Evolutionary conservation across 2,113 vertebrate species (phyloP).

Genomic region (Rana temporaria): DNA sequence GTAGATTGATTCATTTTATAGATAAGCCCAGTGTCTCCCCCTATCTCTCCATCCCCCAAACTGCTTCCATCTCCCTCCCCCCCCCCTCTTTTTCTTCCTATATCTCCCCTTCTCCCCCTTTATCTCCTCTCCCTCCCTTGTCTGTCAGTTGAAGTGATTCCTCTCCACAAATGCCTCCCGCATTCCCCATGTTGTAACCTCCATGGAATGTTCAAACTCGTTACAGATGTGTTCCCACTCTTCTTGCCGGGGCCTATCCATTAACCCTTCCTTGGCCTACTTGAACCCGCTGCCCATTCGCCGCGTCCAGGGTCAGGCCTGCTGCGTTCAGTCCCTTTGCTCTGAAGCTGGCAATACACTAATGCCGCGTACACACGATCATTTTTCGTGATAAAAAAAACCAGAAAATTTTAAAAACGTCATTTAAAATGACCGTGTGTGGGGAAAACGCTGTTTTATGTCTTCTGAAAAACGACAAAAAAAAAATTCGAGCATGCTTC

Average conservation of each 20-base stretch:
- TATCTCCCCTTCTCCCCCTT: conserved; percentile 42
- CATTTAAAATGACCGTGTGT: no score
- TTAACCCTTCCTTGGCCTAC: conserved; percentile 36
- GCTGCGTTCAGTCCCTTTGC: neutral
- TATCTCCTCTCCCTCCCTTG: conserved; percentile 50
- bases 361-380: no score
- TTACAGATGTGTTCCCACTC: conserved; percentile 54
- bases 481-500: no score
- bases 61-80: conserved; percentile 13
- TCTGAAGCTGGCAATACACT: no score
- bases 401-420: no score
- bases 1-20: conserved; percentile 42
- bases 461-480: no score
- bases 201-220: conserved; percentile 52
- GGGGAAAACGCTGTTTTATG: no score
- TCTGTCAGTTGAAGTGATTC: conserved; percentile 52
- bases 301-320: neutral
- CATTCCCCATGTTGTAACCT: conserved; percentile 52
- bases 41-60: conserved; percentile 32
- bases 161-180: conserved; percentile 50
- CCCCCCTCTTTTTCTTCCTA: neutral
- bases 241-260: conserved; percentile 1
- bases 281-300: neutral
- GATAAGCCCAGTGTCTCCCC: conserved; percentile 21
- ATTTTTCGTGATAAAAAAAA: no score